Percentiles rank a stretch among this genome's conserved stretches.
These are phyloP conservation scores for Hypanus sabinus DNA, from an alignment of 2,113 vertebrate species.

Conservation along the genomic window DNA sequence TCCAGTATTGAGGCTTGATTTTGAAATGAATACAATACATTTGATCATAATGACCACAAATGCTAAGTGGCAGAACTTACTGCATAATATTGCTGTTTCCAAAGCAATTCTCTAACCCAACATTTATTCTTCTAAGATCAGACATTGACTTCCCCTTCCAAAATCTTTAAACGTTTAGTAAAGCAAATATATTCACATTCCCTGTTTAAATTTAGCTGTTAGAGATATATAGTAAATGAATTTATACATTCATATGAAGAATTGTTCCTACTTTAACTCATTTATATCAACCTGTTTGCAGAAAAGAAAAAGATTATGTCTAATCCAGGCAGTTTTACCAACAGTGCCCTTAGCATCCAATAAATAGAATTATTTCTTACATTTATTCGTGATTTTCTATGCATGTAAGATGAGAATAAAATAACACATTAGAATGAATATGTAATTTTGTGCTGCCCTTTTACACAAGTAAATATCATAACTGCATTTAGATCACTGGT, in stretches of 20 bases:
- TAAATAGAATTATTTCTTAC: background rate
- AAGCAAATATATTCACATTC: background rate
- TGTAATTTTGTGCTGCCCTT: background rate
- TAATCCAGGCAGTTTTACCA: background rate
- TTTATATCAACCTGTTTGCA: background rate
- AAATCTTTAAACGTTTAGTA: background rate
- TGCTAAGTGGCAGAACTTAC: background rate
- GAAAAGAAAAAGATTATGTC: background rate
- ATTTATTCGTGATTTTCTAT: background rate
- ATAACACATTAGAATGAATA: background rate
- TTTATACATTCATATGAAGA: background rate
- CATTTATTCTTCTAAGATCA: background rate
- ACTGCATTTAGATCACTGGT: background rate
- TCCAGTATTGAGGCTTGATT: background rate
- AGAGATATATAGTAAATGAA: background rate
- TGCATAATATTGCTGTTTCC: background rate
- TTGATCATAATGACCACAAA: background rate
- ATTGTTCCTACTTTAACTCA: background rate
- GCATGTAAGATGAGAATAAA: background rate
- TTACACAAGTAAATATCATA: background rate
- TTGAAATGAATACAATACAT: background rate
- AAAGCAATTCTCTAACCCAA: background rate
- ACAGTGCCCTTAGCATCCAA: background rate
- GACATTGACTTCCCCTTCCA: background rate
- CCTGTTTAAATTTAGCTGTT: background rate